Percentiles rank a stretch among this genome's conserved stretches.
phyloP scores from a whole-genome alignment of 30 jellyfish, hydroid and myxozoan genomes.

The Hydractinia echinata region DNA sequence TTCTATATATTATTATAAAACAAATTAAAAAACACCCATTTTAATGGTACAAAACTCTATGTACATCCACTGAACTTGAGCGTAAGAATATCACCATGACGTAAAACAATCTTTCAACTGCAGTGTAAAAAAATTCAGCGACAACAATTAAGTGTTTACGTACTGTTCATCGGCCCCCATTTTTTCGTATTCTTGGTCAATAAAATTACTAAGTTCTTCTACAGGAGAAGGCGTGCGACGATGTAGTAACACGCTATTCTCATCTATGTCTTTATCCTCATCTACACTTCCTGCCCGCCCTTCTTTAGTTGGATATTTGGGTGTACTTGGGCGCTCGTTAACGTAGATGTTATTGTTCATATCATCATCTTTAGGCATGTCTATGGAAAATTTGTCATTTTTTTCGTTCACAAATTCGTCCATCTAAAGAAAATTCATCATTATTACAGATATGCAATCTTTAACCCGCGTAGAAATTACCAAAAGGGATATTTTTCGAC shows the following conservation, averaged over 20 bases:
- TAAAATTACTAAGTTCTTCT: not conserved
- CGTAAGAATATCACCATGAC: no score
- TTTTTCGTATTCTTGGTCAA: conserved; percentile 3
- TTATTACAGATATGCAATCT: not conserved
- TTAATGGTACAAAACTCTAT: no score
- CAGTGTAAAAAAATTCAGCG: no score
- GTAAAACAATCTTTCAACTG: no score
- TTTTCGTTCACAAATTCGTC: conserved; percentile 12
- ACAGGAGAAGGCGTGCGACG: not conserved
- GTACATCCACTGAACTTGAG: no score
- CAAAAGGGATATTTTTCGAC: not conserved
- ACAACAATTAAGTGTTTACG: no score
- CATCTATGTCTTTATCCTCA: conserved; percentile 5
- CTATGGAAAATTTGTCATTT: not conserved
- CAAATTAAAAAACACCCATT: no score
- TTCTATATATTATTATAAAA: no score
- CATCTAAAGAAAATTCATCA: not conserved
- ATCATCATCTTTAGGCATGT: not conserved
- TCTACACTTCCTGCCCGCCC: not conserved
- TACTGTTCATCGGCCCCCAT: not conserved
- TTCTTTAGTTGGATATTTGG: not conserved
- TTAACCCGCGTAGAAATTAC: not conserved
- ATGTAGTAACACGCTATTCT: not conserved
- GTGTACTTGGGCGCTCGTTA: not conserved
- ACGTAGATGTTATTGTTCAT: conserved; percentile 7